Percentiles rank a stretch among this genome's conserved stretches.
These are phyloP conservation scores for Creontiades dilutus DNA, from an alignment of 2,888 invertebrate species.

Conservation along the genomic window DNA sequence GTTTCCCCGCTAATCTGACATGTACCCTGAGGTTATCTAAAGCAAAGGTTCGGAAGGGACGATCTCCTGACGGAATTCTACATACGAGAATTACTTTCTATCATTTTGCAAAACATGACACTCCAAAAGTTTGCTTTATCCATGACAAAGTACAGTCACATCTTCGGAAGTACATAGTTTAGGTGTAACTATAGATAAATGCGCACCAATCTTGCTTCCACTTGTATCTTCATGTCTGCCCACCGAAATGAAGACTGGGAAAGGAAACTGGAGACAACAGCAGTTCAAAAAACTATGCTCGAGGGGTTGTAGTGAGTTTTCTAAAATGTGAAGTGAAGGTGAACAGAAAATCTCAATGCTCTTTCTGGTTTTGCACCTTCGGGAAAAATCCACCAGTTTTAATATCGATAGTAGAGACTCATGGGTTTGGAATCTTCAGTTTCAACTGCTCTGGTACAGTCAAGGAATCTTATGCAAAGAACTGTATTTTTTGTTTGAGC, in stretches of 20 bases:
- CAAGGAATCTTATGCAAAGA: not conserved
- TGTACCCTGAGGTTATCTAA: not conserved
- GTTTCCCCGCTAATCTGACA: too few relatives aligned
- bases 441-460: not conserved
- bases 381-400: not conserved
- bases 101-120: not conserved
- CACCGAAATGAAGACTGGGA: not conserved
- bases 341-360: not conserved
- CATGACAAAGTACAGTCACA: slow-evolving; percentile 23
- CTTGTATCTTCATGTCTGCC: not conserved
- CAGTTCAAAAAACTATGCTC: not conserved
- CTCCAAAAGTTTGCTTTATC: not conserved
- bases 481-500: not conserved
- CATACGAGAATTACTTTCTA: not conserved
- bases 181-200: not conserved
- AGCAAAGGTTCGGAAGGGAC: not conserved
- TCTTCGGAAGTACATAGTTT: slow-evolving; percentile 21
- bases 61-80: slow-evolving; percentile 34
- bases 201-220: slow-evolving; percentile 20
- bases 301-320: not conserved
- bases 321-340: not conserved
- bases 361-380: not conserved
- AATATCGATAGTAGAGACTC: not conserved
- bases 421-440: not conserved
- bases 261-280: not conserved